These are phyloP conservation scores for Gymnarchus niloticus DNA, from an alignment of 2,113 vertebrate genomes.

Conservation along the genomic window DNA sequence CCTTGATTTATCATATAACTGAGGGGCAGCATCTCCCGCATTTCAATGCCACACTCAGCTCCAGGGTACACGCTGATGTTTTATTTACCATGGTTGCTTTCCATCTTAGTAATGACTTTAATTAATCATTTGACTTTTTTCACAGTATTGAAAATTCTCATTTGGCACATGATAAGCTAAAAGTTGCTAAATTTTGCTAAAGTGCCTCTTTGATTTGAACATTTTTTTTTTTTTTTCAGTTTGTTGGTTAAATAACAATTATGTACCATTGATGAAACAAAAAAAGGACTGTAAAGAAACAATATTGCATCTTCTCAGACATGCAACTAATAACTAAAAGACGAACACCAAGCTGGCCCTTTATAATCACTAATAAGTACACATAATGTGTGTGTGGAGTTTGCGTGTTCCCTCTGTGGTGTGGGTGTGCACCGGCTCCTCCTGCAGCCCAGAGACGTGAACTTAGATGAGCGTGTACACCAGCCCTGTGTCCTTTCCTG, in stretches of 20 bases:
- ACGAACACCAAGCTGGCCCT: no score
- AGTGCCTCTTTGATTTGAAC: background rate
- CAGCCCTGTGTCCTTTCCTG: background rate
- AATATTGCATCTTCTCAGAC: background rate
- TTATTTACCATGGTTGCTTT: background rate
- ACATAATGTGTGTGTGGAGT: background rate
- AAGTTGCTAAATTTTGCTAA: no score
- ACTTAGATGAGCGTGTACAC: background rate
- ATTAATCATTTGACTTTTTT: background rate
- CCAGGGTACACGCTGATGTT: background rate
- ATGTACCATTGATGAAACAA: background rate
- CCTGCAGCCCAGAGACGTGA: background rate
- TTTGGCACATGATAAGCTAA: background rate
- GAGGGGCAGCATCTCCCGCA: background rate
- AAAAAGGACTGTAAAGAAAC: background rate
- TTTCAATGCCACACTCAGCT: background rate
- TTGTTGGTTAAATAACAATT: background rate
- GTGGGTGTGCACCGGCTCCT: background rate
- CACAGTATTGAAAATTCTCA: background rate
- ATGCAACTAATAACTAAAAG: no score
- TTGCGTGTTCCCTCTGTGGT: background rate
- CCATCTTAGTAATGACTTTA: background rate
- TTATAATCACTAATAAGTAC: background rate
- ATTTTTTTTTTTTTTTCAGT: background rate
- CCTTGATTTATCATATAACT: background rate